These are phyloP conservation scores for Urocyon cinereoargenteus DNA, from an alignment of 2,797 vertebrate genomes.

Conservation along the genomic window DNA sequence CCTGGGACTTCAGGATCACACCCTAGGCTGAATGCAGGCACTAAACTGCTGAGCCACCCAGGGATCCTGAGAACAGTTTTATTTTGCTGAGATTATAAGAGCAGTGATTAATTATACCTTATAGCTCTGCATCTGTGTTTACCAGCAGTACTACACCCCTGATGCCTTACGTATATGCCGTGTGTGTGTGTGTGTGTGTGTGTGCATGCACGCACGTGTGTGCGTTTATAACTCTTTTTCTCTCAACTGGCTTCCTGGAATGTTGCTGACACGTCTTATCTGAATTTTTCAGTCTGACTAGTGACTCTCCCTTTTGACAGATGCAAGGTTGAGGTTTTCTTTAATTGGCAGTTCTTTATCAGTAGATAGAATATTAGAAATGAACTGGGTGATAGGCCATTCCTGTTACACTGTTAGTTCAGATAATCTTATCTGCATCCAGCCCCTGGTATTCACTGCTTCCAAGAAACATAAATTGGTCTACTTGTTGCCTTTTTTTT, in stretches of 20 bases:
- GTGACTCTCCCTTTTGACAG: neutral
- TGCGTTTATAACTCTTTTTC: neutral
- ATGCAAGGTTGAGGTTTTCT: slow-evolving; percentile 44
- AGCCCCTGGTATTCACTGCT: neutral
- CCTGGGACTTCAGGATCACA: no score
- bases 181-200: neutral
- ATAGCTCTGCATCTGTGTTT: slow-evolving; percentile 1
- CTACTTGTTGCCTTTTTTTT: slow-evolving; percentile 19
- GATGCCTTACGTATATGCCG: neutral
- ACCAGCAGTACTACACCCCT: neutral
- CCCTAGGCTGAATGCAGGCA: no score
- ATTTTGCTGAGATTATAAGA: slow-evolving; percentile 54
- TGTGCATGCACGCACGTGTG: rapidly evolving
- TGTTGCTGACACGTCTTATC: slow-evolving; percentile 21
- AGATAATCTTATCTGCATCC: slow-evolving; percentile 65
- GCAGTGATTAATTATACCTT: slow-evolving; percentile 47
- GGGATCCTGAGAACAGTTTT: neutral
- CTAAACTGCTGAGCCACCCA: no score
- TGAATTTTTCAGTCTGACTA: neutral
- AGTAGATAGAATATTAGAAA: slow-evolving; percentile 28
- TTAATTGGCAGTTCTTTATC: slow-evolving; percentile 28
- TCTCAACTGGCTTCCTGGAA: slow-evolving; percentile 54
- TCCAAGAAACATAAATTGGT: slow-evolving; percentile 44
- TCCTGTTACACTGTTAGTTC: neutral
- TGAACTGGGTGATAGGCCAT: neutral